Percentiles rank a stretch among this genome's conserved stretches.
These are phyloP conservation scores for Synanthedon tipuliformis DNA, from an alignment of 2,888 invertebrate genomes.

Conservation along the genomic window DNA sequence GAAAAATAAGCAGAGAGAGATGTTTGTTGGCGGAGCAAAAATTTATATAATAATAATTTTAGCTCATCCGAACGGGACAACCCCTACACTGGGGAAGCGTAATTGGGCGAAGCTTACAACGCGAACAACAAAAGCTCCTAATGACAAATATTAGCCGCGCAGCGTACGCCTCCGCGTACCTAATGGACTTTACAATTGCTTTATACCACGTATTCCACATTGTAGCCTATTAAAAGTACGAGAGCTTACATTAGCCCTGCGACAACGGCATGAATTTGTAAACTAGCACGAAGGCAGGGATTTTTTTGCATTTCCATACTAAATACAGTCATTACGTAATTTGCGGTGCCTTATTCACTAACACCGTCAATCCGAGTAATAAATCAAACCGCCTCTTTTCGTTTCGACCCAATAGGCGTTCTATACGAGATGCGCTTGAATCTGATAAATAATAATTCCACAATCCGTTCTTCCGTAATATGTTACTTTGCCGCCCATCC, in stretches of 20 bases:
- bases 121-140: conserved; percentile 50
- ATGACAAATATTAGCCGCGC: conserved; percentile 55
- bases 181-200: conserved; percentile 62
- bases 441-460: conserved; percentile 44
- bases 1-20: conserved; percentile 36
- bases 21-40: conserved; percentile 38
- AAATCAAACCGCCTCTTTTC: too few relatives aligned
- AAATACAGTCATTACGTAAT: not conserved
- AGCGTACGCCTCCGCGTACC: conserved; percentile 36
- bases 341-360: not conserved
- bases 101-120: conserved; percentile 26
- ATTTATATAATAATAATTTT: conserved; percentile 53
- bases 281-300: not conserved
- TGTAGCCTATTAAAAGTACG: conserved; percentile 37
- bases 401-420: conserved; percentile 1
- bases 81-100: conserved; percentile 22
- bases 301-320: not conserved
- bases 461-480: conserved; percentile 48
- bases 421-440: conserved; percentile 25
- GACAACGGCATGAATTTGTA: conserved; percentile 11
- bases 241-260: conserved; percentile 26
- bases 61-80: conserved; percentile 35
- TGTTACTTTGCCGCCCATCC: conserved; percentile 47
- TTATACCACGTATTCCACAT: conserved; percentile 26
- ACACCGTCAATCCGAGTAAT: not conserved